A percentile compares a stretch with the other conserved stretches of the same genome.
Conservation (phyloP, 2,888 invertebrate genomes). For the Ophion costatus region DNA sequence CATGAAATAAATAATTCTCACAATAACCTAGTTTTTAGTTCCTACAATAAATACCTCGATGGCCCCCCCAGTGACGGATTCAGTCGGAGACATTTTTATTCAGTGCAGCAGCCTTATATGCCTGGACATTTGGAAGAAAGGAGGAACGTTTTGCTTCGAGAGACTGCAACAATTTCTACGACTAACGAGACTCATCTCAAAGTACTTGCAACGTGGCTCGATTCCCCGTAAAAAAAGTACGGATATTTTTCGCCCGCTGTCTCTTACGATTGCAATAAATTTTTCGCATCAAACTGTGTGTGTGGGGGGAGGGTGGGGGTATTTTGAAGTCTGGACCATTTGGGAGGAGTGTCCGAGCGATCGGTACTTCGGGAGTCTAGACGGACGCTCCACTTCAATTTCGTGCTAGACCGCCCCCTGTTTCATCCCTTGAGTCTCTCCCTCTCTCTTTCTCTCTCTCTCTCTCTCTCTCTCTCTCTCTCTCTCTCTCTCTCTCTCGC, state of each 20-base stretch:
- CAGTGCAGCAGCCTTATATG: not conserved
- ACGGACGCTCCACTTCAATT: conserved; percentile 46
- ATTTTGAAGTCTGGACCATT: conserved; percentile 1
- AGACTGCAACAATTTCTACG: not conserved
- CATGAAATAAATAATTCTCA: no score
- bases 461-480: no score
- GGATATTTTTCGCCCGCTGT: not conserved
- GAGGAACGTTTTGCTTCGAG: not conserved
- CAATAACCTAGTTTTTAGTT: no score
- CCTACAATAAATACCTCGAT: not conserved
- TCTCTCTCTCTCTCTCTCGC: no score
- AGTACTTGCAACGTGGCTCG: not conserved
- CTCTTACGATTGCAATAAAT: not conserved
- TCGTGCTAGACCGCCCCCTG: conserved; percentile 18
- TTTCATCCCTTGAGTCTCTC: conserved; percentile 30
- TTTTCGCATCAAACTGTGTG: not conserved
- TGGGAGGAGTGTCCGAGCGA: conserved; percentile 9
- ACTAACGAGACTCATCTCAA: not conserved
- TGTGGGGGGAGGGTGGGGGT: not conserved
- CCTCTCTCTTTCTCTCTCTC: not conserved
- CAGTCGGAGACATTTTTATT: not conserved
- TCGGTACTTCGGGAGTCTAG: conserved; percentile 48
- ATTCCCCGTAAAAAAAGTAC: not conserved
- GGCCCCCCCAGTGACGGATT: not conserved
- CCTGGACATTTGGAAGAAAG: not conserved